Evolutionary conservation across 2,888 invertebrate species (phyloP).

Genomic region (Sarcophaga rosellei): DNA sequence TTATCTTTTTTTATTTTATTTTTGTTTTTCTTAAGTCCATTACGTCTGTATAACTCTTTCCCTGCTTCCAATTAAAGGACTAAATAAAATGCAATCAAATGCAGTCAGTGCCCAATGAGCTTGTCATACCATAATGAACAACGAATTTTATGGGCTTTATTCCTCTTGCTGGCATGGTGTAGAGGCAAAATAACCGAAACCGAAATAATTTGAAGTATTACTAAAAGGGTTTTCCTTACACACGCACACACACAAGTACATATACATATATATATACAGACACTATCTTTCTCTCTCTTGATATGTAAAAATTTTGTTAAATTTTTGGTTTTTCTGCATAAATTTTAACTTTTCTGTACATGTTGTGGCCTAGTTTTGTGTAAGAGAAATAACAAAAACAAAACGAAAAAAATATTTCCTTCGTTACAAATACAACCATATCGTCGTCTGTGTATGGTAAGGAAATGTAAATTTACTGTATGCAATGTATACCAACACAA

Average conservation of each 20-base stretch:
- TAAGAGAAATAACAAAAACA: not conserved
- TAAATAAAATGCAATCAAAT: no score
- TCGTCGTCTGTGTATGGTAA: not conserved
- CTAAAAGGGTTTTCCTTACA: not conserved
- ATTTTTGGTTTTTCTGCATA: slow-evolving; percentile 15
- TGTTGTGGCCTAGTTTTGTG: slow-evolving; percentile 34
- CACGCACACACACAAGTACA: no score
- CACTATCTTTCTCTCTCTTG: no score
- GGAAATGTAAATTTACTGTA: not conserved
- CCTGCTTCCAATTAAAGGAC: no score
- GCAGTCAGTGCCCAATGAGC: no score
- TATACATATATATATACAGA: no score
- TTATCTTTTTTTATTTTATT: no score
- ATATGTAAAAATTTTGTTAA: not conserved
- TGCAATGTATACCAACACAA: no score
- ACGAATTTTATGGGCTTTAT: not conserved
- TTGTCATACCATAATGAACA: not conserved
- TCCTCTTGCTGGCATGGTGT: not conserved
- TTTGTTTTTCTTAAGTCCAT: no score
- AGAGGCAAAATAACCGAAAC: not conserved
- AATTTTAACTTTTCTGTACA: not conserved
- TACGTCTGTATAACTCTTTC: no score
- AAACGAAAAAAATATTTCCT: not conserved
- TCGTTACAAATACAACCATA: no score
- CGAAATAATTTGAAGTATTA: not conserved